Percentiles rank a stretch among this genome's conserved stretches.
These are phyloP conservation scores for Drosophila arizonae DNA, from an alignment of 1,140 invertebrate species.

Conservation along the genomic window DNA sequence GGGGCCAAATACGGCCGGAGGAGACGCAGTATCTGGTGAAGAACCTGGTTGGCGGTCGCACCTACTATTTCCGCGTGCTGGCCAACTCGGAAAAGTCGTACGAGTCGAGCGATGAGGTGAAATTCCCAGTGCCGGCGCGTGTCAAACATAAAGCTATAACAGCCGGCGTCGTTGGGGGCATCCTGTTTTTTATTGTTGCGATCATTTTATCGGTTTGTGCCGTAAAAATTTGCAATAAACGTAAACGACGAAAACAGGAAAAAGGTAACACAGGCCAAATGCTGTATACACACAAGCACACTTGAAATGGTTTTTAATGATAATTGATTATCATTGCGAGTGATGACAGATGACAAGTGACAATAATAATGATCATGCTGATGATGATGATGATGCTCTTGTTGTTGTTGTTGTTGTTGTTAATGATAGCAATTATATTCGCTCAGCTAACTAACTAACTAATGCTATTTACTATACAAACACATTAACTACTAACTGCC, in stretches of 20 bases:
- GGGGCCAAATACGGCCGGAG: slow-evolving; percentile 92
- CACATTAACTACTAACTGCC: slow-evolving; percentile 16
- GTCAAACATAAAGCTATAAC: slow-evolving; percentile 97
- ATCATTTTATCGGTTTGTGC: slow-evolving; percentile 97
- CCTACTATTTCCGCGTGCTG: slow-evolving; percentile 94
- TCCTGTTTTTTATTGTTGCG: slow-evolving; percentile 97
- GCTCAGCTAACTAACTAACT: slow-evolving; percentile 32
- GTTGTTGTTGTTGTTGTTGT: slow-evolving; percentile 55
- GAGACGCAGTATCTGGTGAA: slow-evolving; percentile 95
- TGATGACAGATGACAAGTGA: slow-evolving; percentile 28
- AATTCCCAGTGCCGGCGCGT: slow-evolving; percentile 92
- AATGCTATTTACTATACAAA: slow-evolving; percentile 14
- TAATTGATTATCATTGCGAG: slow-evolving; percentile 38
- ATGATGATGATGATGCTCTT: slow-evolving; percentile 49
- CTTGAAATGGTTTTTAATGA: slow-evolving; percentile 80
- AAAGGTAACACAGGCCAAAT: slow-evolving; percentile 89
- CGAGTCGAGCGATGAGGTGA: slow-evolving; percentile 92
- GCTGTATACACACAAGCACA: slow-evolving; percentile 55
- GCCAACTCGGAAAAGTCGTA: slow-evolving; percentile 92
- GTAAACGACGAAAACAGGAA: slow-evolving; percentile 97
- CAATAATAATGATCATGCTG: slow-evolving; percentile 37
- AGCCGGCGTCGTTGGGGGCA: slow-evolving; percentile 95
- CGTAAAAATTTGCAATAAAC: slow-evolving; percentile 98
- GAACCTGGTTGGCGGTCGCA: slow-evolving; percentile 93
- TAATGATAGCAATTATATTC: slow-evolving; percentile 29